phyloP scores from a whole-genome alignment of 2,888 invertebrate species.

The Agrotis clavis region DNA sequence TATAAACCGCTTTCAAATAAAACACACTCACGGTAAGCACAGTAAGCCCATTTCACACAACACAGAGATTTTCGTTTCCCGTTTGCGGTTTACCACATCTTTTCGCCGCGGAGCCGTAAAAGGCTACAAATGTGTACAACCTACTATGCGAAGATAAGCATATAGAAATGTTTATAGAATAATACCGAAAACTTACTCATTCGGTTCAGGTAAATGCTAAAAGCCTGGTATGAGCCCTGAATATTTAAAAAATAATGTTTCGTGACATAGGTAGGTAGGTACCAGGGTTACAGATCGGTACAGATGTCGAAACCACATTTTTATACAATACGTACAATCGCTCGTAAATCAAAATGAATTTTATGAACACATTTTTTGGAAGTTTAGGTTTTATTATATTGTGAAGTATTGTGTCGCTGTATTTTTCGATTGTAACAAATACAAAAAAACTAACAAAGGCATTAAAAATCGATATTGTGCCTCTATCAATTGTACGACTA shows the following conservation, averaged over 20 bases:
- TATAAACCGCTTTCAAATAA: no score
- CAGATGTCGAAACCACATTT: conserved; percentile 19
- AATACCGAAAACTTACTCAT: conserved; percentile 11
- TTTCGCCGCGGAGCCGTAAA: background rate
- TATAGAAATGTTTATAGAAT: no score
- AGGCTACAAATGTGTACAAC: background rate
- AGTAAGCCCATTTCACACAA: no score
- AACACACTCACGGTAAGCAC: no score
- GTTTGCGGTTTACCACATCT: background rate
- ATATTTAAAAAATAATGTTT: conserved; percentile 30
- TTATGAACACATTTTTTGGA: conserved; percentile 33
- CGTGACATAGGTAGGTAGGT: conserved; percentile 1
- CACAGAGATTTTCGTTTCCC: background rate
- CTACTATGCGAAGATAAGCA: no score
- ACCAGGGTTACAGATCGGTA: conserved; percentile 19
- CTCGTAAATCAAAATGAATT: conserved; percentile 46
- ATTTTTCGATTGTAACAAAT: background rate
- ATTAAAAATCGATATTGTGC: background rate
- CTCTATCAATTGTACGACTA: background rate
- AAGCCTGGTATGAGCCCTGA: conserved; percentile 2
- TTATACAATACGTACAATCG: conserved; percentile 21
- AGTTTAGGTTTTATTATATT: background rate
- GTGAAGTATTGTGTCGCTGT: background rate
- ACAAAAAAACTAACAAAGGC: background rate
- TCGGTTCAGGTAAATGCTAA: conserved; percentile 17